Evolutionary conservation across 2,113 vertebrate species (phyloP).

Genomic region (Ailuropoda melanoleuca): DNA sequence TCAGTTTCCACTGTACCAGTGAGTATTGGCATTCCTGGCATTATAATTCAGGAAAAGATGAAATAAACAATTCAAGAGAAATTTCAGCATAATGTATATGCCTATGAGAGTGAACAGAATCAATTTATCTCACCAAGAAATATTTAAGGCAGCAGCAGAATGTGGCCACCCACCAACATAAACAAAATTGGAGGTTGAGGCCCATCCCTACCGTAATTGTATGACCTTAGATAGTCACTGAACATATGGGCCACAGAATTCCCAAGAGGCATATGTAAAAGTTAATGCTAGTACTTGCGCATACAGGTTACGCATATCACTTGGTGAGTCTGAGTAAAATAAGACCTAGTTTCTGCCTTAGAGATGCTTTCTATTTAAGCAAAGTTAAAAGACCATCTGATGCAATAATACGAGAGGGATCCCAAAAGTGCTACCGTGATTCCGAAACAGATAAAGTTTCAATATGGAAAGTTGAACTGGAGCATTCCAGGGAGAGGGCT

Average conservation of each 20-base stretch:
- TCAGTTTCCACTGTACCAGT: conserved; percentile 43
- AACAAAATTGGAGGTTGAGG: not conserved
- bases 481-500: not conserved
- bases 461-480: conserved; percentile 4
- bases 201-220: not conserved
- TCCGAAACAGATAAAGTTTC: conserved; percentile 16
- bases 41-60: conserved; percentile 61
- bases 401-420: not conserved
- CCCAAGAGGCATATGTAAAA: not conserved
- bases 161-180: not conserved
- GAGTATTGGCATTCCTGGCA: conserved; percentile 60
- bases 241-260: not conserved
- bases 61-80: conserved; percentile 58
- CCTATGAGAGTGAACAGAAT: conserved; percentile 22
- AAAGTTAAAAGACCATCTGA: conserved; percentile 16
- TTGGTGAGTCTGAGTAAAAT: conserved; percentile 16
- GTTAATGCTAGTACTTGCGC: conserved; percentile 1
- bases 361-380: conserved; percentile 20
- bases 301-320: not conserved
- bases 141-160: not conserved
- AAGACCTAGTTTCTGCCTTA: conserved; percentile 37
- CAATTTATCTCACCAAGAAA: conserved; percentile 7
- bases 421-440: not conserved
- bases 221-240: conserved; percentile 4
- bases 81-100: conserved; percentile 27